Percentiles rank a stretch among this genome's conserved stretches.
Evolutionary conservation across 2,113 vertebrate genomes (phyloP).

Genomic region (Gavialis gangeticus): DNA sequence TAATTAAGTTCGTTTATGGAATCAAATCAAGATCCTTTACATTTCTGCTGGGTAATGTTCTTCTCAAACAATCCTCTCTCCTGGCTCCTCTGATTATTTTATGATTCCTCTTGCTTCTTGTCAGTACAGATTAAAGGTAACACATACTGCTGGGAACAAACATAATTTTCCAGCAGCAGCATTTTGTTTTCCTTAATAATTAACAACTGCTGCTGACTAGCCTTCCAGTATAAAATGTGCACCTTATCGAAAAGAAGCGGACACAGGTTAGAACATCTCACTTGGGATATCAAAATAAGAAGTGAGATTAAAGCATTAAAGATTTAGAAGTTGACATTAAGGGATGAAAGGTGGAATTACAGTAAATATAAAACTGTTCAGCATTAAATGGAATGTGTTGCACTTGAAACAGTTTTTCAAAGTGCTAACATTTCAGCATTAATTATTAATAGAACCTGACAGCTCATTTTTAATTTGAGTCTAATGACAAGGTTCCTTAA

Average conservation of each 20-base stretch:
- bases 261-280: conserved; percentile 69
- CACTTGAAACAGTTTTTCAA: conserved; percentile 79
- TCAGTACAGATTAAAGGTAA: conserved; percentile 81
- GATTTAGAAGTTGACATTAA: conserved; percentile 81
- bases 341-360: conserved; percentile 83
- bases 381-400: conserved; percentile 81
- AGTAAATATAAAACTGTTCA: conserved; percentile 83
- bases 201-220: conserved; percentile 80
- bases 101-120: conserved; percentile 77
- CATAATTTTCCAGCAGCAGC: conserved; percentile 79
- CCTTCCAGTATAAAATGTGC: conserved; percentile 68
- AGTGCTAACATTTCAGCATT: conserved; percentile 79
- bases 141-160: conserved; percentile 80
- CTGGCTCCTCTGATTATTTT: conserved; percentile 70
- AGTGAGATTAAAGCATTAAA: conserved; percentile 84
- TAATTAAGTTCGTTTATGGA: conserved; percentile 72
- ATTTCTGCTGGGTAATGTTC: conserved; percentile 72
- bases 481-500: conserved; percentile 80
- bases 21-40: conserved; percentile 70
- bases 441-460: conserved; percentile 84
- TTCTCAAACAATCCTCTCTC: conserved; percentile 69
- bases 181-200: conserved; percentile 86
- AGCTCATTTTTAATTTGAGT: conserved; percentile 81
- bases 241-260: conserved; percentile 70
- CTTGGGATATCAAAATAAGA: conserved; percentile 77